Evolutionary conservation across 2,113 vertebrate genomes (phyloP), one percentile per base, ranked within the genome.

Genomic region (Halichoeres trimaculatus): DNA sequence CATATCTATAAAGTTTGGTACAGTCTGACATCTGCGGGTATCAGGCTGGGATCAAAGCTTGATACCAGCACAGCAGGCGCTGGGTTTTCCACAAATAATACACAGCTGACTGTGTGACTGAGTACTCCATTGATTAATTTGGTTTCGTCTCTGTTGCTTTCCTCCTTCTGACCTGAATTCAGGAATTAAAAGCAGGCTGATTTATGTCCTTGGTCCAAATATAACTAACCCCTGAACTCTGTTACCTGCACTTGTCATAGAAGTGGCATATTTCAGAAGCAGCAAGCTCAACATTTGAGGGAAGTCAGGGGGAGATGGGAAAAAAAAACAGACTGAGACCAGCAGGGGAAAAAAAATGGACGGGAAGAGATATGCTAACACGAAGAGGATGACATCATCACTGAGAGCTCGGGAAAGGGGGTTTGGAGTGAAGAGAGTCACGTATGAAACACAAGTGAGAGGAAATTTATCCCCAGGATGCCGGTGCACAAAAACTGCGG

Each of bases 121-220:
- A 75, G 20, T 60, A 66, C 16, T 85, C 71, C 69, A 77, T 70
- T 68, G 69, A 85, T 36, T 47, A 77, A 73, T 81, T 63, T 58
- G 75, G 66, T 74, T 87, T 26, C 64, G 30, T 69, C 76, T 84
- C 43, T 70, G 76, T 65, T 60, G 74, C 77, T 67, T 84, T 66
- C 76, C 89, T 89, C 75, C 52, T 65, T 51, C 77, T 86, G 87
- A 92, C 87, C 89, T 87, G 74, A 87, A 89, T 89, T 54, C 17
- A 40, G 58, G 64, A 91, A 87, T 88, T 78, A 85, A 88, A 86
- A 90, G 76, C 84, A 88, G 72, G 52, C 74, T 63, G 66, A 56
- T 81, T 62, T 57, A 74, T 72, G 75, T 57, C 64, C 84, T 89
- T 81, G 84, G 80, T 87, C 84, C 84, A 86, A 81, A 90, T 88